Evolutionary conservation across 1,140 invertebrate species (phyloP).

Genomic region (Drosophila hydei): DNA sequence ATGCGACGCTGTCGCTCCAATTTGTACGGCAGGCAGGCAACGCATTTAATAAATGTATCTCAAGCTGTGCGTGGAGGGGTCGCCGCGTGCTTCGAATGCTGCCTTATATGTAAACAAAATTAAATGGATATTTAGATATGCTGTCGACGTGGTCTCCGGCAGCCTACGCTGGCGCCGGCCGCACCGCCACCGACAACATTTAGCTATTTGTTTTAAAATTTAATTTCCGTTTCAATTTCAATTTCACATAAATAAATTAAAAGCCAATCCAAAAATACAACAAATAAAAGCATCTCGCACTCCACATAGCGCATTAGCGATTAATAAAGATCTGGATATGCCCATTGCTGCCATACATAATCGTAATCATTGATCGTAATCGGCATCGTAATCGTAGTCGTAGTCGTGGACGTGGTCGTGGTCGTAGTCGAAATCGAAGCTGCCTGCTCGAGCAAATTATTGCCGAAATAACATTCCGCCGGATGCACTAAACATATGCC

Average conservation of each 20-base stretch:
- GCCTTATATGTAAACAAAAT: slow-evolving; percentile 70
- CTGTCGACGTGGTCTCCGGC: slow-evolving; percentile 47
- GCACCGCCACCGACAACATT: slow-evolving; percentile 28
- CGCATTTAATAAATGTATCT: slow-evolving; percentile 79
- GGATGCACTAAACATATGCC: slow-evolving; percentile 78
- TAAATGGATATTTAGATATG: slow-evolving; percentile 80
- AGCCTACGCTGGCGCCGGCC: slow-evolving; percentile 73
- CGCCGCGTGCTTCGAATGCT: slow-evolving; percentile 7
- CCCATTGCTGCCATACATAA: slow-evolving; percentile 45
- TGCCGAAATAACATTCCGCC: slow-evolving; percentile 58
- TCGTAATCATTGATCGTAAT: slow-evolving; percentile 29
- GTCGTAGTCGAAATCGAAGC: slow-evolving; percentile 7
- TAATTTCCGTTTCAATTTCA: slow-evolving; percentile 83
- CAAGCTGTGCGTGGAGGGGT: slow-evolving; percentile 72
- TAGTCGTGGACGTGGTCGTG: slow-evolving; percentile 17
- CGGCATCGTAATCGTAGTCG: slow-evolving; percentile 29
- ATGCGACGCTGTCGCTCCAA: slow-evolving; percentile 53
- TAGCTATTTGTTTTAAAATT: slow-evolving; percentile 81
- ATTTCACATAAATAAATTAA: slow-evolving; percentile 81
- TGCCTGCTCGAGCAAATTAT: slow-evolving; percentile 23
- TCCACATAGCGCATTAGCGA: slow-evolving; percentile 45
- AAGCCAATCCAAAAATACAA: slow-evolving; percentile 45
- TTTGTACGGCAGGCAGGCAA: slow-evolving; percentile 59
- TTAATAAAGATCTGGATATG: slow-evolving; percentile 54
- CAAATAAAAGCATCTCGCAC: slow-evolving; percentile 48